These are phyloP conservation scores for Hystrix cristata DNA, from an alignment of 2,113 vertebrate species.

Conservation along the genomic window DNA sequence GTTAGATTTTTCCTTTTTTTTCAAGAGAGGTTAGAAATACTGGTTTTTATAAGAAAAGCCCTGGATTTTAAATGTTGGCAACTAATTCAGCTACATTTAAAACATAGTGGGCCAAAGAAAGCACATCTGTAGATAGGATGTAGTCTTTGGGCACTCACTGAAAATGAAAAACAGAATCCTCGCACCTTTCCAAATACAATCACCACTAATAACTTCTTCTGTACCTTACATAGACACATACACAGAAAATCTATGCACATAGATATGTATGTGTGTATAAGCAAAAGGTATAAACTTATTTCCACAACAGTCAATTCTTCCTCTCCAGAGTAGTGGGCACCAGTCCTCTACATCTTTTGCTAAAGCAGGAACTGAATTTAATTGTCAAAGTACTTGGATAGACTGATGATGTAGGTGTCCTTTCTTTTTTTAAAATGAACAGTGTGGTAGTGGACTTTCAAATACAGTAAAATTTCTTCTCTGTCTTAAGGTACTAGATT, in stretches of 20 bases:
- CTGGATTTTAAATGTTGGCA: slow-evolving; percentile 15
- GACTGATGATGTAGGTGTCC: not conserved
- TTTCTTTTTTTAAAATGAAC: not conserved
- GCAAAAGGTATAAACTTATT: not conserved
- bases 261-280: not conserved
- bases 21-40: slow-evolving; percentile 16
- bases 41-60: not conserved
- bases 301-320: not conserved
- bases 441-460: not conserved
- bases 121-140: not conserved
- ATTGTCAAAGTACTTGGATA: slow-evolving; percentile 22
- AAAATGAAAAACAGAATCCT: not conserved
- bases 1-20: not conserved
- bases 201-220: not conserved
- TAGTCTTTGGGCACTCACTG: not conserved
- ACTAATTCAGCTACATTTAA: slow-evolving; percentile 21
- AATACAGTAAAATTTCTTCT: not conserved
- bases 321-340: not conserved
- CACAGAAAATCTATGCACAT: not conserved
- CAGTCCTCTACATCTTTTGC: not conserved
- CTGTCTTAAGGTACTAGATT: not conserved
- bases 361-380: not conserved
- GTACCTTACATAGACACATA: not conserved
- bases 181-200: not conserved
- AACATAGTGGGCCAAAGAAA: not conserved